Evolutionary conservation across 92 coral and sea anemone species (phyloP), one percentile per base, ranked within the genome.

Genomic region (Zoanthus gigantus): DNA sequence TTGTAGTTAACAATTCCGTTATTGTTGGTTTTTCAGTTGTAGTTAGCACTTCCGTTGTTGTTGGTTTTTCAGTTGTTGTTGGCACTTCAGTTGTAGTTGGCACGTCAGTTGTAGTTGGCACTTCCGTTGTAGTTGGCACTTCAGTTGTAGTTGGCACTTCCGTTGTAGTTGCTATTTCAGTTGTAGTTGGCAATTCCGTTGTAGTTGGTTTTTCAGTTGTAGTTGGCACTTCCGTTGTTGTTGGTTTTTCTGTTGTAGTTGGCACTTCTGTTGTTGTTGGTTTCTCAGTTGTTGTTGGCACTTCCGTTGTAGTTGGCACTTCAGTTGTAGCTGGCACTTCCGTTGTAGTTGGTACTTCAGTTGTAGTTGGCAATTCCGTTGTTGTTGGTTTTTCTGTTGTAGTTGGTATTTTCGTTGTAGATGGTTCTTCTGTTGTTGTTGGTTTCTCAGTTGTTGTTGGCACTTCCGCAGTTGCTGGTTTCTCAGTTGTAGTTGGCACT

Each of bases 361-460:
- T 31, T 7, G 92, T 79, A 3, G 84, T 79, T 12, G 72, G 65
- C 16, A 17, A 29, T 48, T 78, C 68, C 11, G 45, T 44, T 28
- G 84, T 76, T 11, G 77, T 60, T 6, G 90, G 52, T 2, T 45
- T 44, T 72, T 60, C 82, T 5, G 91, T 82, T 16, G 91, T 88
- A 15, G 80, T 82, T 0, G 83, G 76, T 18, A 18, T 45, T 54
- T 46, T 74, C 17, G 81, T 83, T 17, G 89, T 89, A 9, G n/a
- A n/a, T n/a, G n/a, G n/a, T n/a, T n/a, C n/a, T n/a, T n/a, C n/a
- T n/a, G n/a, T n/a, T n/a, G n/a, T n/a, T n/a, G 89, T 89, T 0
- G 92, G 92, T 30, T 14, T 29, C 32, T 74, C 84, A 5, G 92
- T 61, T 23, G 92, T 89, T 7, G 92, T 74, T 0, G 85, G 85